Evolutionary conservation across 1,140 invertebrate genomes (phyloP), one percentile per base, ranked within the genome.

Genomic region (Pararge aegeria): DNA sequence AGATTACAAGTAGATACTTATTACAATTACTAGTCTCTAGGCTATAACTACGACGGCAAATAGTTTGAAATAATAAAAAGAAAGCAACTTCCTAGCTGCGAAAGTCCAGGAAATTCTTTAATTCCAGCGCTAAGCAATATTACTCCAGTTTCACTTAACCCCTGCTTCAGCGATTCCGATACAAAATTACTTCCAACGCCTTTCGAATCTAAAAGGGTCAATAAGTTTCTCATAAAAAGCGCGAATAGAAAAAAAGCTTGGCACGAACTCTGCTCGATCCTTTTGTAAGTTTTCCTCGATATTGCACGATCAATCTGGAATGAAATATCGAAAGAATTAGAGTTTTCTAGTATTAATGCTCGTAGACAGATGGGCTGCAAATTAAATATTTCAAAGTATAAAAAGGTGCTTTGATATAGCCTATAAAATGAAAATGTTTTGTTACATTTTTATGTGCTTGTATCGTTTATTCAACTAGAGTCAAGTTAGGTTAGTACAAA

Each of bases 121-220:
- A 74, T 68, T 71, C 68, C 46, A 52, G 46, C 58, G 44, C 53
- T 44, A 55, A 61, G 50, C 37, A 58, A 66, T 64, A 60, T 59
- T 49, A 37, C 20, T 59, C 61, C 49, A 59, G 56, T 68, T 54
- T 64, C 58, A 62, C 55, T 52, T 66, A 56, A 68, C 61, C 60
- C 38, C 65, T 63, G 62, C 57, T 72, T 59, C 60, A 63, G 54
- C 55, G 48, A 48, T 63, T 62, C 48, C 66, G 64, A 73, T 66
- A 73, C 59, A 62, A 59, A 70, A 73, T 70, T 68, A 66, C 71
- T 64, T 66, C 42, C 65, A 57, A 53, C 68, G 61, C 60, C 54
- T 66, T 65, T 51, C 61, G 61, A 70, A 61, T 64, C 55, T 63
- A 61, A 64, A 68, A 64, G 64, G 68, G 56, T 70, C 67, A 67